Evolutionary conservation across 2,113 vertebrate genomes (phyloP), one percentile per base, ranked within the genome.

Genomic region (Halcyon senegalensis): DNA sequence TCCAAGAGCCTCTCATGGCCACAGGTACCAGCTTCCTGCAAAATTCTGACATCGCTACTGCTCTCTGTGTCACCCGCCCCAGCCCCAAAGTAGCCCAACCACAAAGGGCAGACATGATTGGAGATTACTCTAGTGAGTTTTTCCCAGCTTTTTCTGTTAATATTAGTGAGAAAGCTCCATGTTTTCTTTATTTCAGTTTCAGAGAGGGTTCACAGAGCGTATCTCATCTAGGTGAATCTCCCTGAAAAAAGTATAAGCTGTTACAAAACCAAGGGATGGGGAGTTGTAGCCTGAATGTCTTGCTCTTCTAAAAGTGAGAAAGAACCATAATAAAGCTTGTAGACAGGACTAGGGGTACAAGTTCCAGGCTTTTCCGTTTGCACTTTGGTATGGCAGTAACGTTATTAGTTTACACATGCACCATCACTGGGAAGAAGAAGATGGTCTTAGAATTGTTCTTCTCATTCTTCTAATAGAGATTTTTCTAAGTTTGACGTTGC

Each of bases 371-470:
- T 94, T 85, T 44, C 24, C n/a, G 12, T 58, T 94, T 55, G 30
- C 37, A 27, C 74, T 89, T 70, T 74, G 33, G 9, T 51, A 51
- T 44, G 51, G 24, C 33, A 31, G 9, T 64, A 51, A 46, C 1
- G 1, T 41, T 44, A 41, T 5, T 33, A 66, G 5, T 37, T 53
- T 89, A 23, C 4, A 5, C 1, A 1, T 4, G 2, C 27, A 25
- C 39, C 35, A 58, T 11, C 21, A 28, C 8, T 51, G 28, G 1
- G 4, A 24, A 50, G 35, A 83, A 51, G 9, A 66, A 3, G 20
- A 55, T 7, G n/a, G 16, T n/a, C 33, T 50, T 72, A 68, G 14
- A 86, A 64, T 60, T 68, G 9, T 58, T 17, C 39, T 58, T 17
- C 39, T 76, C 4, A 23, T 76, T 95, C 50, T 67, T 86, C 44